Evolutionary conservation across 2,888 invertebrate genomes (phyloP).

Genomic region (Aradus depressus): DNA sequence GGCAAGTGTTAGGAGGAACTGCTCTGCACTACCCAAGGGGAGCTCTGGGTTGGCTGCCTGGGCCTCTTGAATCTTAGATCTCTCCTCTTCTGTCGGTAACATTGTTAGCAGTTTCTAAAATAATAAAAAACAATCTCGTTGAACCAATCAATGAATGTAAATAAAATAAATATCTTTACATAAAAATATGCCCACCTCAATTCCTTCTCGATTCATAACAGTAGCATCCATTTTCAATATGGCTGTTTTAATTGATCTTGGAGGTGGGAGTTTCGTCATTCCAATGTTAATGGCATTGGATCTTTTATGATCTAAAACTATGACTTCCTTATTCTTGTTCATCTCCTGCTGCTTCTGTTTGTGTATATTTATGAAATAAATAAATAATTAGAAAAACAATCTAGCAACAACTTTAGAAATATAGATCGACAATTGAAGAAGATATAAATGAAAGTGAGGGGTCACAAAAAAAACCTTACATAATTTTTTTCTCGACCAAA

Average conservation of each 20-base stretch:
- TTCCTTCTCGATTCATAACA: conserved; percentile 94
- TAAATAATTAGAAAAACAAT: neutral
- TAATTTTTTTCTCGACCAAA: neutral
- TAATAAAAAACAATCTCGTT: conserved; percentile 10
- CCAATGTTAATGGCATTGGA: conserved; percentile 99
- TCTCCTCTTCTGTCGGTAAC: conserved; percentile 95
- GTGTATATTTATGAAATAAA: conserved; percentile 21
- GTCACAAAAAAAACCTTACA: neutral
- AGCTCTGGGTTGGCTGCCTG: conserved; percentile 83
- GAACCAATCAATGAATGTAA: neutral
- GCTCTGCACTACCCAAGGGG: conserved; percentile 91
- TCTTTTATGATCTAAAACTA: conserved; percentile 90
- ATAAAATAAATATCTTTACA: neutral
- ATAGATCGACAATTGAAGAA: neutral
- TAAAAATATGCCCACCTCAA: conserved; percentile 50
- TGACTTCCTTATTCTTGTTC: conserved; percentile 79
- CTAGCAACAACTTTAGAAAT: neutral
- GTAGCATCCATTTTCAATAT: conserved; percentile 98
- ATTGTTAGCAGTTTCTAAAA: conserved; percentile 81
- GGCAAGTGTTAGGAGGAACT: conserved; percentile 91
- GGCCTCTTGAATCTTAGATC: conserved; percentile 90
- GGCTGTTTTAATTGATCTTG: conserved; percentile 95
- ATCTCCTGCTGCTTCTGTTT: conserved; percentile 72
- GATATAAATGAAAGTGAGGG: neutral
- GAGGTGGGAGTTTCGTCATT: conserved; percentile 95